Conservation (phyloP, 2,797 vertebrate genomes). For the Megalops cyprinoides region DNA sequence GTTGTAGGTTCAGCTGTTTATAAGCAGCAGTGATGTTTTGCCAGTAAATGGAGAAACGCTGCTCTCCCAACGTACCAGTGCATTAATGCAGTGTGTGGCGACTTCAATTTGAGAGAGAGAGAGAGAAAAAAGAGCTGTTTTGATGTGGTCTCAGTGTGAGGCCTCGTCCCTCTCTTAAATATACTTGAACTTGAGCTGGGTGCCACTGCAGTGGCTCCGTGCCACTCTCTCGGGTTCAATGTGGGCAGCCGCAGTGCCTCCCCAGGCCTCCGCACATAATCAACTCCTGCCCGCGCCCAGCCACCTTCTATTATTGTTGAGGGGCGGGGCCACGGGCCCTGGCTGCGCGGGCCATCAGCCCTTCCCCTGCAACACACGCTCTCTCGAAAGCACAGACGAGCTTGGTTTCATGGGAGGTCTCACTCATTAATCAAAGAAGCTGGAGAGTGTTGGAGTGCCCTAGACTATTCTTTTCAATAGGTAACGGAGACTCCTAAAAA, state of each 20-base stretch:
- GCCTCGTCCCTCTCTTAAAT: neutral
- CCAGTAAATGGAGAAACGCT: neutral
- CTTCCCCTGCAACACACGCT: neutral
- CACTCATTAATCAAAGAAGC: neutral
- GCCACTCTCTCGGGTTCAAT: neutral
- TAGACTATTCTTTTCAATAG: neutral
- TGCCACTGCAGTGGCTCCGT: neutral
- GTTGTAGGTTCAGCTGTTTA: neutral
- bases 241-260: constrained; percentile 4
- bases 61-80: neutral
- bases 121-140: neutral
- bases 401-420: neutral
- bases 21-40: neutral
- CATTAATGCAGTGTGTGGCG: no score
- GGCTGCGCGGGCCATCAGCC: neutral
- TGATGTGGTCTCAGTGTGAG: neutral
- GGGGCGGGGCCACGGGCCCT: neutral
- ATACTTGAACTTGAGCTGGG: constrained; percentile 16
- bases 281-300: neutral
- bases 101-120: no score
- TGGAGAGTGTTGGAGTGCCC: neutral
- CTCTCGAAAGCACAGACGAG: neutral
- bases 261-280: neutral
- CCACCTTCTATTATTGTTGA: neutral
- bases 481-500: neutral